Percentiles rank a stretch among this genome's conserved stretches.
phyloP scores from a whole-genome alignment of 1,140 invertebrate genomes.

The Drosophila takahashii region DNA sequence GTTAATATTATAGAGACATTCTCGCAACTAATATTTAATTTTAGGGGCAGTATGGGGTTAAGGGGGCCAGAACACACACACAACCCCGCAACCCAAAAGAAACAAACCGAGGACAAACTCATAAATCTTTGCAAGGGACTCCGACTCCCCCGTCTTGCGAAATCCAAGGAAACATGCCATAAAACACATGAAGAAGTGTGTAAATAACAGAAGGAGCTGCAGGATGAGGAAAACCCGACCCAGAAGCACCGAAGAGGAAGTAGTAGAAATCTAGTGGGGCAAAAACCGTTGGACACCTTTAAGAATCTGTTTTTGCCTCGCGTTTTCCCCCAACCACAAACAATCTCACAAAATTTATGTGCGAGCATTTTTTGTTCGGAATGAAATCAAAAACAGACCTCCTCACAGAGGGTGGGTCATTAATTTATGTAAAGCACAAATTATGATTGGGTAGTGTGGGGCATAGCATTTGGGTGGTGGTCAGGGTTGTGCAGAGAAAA shows the following conservation, averaged over 20 bases:
- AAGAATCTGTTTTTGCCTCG: constrained; percentile 52
- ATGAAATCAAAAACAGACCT: constrained; percentile 69
- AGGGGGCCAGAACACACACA: constrained; percentile 32
- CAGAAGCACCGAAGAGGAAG: constrained; percentile 20
- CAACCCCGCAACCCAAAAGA: constrained; percentile 21
- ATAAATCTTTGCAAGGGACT: constrained; percentile 52
- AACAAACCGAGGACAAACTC: constrained; percentile 50
- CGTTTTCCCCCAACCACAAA: constrained; percentile 13
- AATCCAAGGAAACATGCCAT: constrained; percentile 74
- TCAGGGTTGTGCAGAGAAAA: constrained; percentile 8
- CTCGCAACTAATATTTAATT: constrained; percentile 57
- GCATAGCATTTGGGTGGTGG: constrained; percentile 9
- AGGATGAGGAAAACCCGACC: constrained; percentile 30
- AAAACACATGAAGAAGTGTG: constrained; percentile 80
- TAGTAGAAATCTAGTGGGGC: constrained; percentile 35
- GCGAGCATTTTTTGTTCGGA: constrained; percentile 55
- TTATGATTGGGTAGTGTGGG: constrained; percentile 68
- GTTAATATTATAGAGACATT: constrained; percentile 65
- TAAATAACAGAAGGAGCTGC: constrained; percentile 62
- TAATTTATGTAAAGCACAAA: constrained; percentile 84
- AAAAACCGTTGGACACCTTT: constrained; percentile 46
- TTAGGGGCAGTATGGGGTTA: constrained; percentile 57
- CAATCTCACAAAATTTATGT: constrained; percentile 52
- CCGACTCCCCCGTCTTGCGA: constrained; percentile 32
- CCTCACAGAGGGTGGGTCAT: constrained; percentile 61